Evolutionary conservation across 2,797 vertebrate genomes (phyloP).

Genomic region (Manis pentadactyla): DNA sequence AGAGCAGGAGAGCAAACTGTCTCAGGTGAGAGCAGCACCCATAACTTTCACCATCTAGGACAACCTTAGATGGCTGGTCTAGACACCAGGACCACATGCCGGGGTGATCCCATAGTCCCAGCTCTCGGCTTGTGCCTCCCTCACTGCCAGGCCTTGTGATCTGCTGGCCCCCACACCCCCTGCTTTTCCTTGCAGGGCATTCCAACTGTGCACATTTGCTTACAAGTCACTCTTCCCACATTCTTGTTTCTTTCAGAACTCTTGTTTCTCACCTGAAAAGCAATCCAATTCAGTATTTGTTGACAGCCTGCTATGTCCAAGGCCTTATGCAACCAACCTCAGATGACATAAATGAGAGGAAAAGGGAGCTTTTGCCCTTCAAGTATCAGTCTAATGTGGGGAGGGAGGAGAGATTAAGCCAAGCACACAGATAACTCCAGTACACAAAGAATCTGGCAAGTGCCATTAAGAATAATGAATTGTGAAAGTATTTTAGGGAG

Average conservation of each 20-base stretch:
- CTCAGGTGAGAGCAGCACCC: neutral
- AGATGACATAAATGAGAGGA: neutral
- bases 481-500: neutral
- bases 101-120: neutral
- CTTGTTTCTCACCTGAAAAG: conserved; percentile 40
- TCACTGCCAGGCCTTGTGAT: neutral
- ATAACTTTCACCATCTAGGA: neutral
- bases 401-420: neutral
- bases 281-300: conserved; percentile 25
- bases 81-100: neutral
- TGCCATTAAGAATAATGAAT: neutral
- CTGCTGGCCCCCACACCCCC: neutral
- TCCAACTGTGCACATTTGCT: neutral
- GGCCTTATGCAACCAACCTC: neutral
- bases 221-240: conserved; percentile 37
- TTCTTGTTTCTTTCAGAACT: conserved; percentile 35
- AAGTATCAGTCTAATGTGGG: neutral
- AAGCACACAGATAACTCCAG: neutral
- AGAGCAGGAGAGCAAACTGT: neutral
- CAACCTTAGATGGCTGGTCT: neutral
- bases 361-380: neutral
- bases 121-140: neutral
- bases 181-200: neutral
- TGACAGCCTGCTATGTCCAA: neutral
- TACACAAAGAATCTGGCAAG: neutral